Base-by-base conservation (phyloP, 2,113 vertebrate species). In the Athene cunicularia region DNA sequence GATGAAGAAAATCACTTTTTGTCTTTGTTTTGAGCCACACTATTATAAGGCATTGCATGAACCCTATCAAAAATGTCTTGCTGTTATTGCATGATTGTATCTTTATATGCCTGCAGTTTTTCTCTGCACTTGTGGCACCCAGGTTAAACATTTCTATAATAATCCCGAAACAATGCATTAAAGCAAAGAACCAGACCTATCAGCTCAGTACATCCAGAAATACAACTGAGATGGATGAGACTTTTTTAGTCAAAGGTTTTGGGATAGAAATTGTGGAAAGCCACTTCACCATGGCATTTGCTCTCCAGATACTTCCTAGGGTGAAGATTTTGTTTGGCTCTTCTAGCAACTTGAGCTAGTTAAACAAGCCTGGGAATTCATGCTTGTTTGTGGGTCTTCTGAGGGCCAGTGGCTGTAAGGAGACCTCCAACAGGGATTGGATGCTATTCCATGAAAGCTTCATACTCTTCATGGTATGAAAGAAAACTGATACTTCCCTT, bases 391-490 rank as follows among this genome's bases (percentile, higher is more conserved):
- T 13, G 23, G 50, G 15, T 4, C 21, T 68, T 93, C 30, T 68
- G 66, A 68, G 13, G 26, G n/a, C 30, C 50, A 27, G 18, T 53
- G 13, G 4, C 30, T 91, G 53, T 52, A 85, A 64, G 14, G 2
- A 81, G 11, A 59, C 14, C 5, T 60, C 30, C 35, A 68, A 8
- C 8, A 73, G 27, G 32, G 8, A 2, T 4, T 88, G 49, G 16
- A 41, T 62, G 11, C 18, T 53, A 27, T 47, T 87, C 20, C 32
- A 24, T 32, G 27, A 49, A 68, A 58, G 3, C 15, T 76, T 82
- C 1, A 0, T 58, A 27, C 24, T 68, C 39, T 75, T 8, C 17
- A 62, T 1, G 2, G 4, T 23, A 2, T 62, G 30, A 62, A 94
- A 85, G 49, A 52, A 79, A 22, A 22, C 7, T 49, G 28, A 45